These are phyloP conservation scores for Cremastinae sp. DNA, from an alignment of 2,888 invertebrate genomes.

Conservation along the genomic window DNA sequence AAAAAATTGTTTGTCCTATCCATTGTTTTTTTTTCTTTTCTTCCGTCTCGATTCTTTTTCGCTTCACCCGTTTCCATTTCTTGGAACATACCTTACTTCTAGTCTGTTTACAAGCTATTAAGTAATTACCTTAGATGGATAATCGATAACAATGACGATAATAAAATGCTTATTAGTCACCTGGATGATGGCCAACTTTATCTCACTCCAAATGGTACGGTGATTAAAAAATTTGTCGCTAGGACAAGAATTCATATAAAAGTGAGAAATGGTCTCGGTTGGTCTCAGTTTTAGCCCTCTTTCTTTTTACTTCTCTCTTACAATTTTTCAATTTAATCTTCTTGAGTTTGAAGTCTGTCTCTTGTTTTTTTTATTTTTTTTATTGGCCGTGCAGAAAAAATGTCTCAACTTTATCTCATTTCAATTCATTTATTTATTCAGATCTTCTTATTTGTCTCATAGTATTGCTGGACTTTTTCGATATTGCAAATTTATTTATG, in stretches of 20 bases:
- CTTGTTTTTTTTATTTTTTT: constrained; percentile 51
- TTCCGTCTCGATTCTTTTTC: no score
- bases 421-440: constrained; percentile 23
- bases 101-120: constrained; percentile 37
- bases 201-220: constrained; percentile 32
- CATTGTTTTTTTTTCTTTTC: constrained; percentile 9
- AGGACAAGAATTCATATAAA: constrained; percentile 69
- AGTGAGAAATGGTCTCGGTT: constrained; percentile 74
- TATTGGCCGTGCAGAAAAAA: neutral
- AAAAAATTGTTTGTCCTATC: no score
- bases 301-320: constrained; percentile 20
- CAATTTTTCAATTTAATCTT: constrained; percentile 14
- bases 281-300: constrained; percentile 63
- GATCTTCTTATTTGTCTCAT: constrained; percentile 28
- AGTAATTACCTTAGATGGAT: constrained; percentile 44
- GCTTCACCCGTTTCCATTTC: neutral
- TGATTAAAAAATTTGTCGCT: constrained; percentile 50
- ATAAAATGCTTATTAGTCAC: constrained; percentile 41
- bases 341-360: constrained; percentile 10
- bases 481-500: constrained; percentile 64
- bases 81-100: constrained; percentile 33
- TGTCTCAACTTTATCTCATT: constrained; percentile 33
- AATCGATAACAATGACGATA: constrained; percentile 39
- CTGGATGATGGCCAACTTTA: constrained; percentile 9
- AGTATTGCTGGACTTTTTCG: constrained; percentile 15